phyloP scores from a whole-genome alignment of 2,888 invertebrate species.

The Nebria salina region DNA sequence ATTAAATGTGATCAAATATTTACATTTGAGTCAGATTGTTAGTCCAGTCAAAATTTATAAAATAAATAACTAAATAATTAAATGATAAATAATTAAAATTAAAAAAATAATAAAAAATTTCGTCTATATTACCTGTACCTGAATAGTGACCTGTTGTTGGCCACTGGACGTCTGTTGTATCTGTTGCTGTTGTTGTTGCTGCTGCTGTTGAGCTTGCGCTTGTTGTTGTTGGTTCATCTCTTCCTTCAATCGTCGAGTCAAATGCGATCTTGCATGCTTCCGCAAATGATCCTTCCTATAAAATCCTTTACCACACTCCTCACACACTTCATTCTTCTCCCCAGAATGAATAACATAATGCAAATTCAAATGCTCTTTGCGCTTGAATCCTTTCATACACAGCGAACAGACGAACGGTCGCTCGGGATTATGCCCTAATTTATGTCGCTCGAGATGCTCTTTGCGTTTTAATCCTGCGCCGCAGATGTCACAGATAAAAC shows the following conservation, averaged over 20 bases:
- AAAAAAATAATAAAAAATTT: slow-evolving; percentile 29
- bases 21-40: not conserved
- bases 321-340: slow-evolving; percentile 82
- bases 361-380: slow-evolving; percentile 83
- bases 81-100: slow-evolving; percentile 4
- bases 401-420: slow-evolving; percentile 81
- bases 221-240: slow-evolving; percentile 66
- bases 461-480: slow-evolving; percentile 81
- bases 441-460: slow-evolving; percentile 81
- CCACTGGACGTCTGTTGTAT: slow-evolving; percentile 46
- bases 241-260: slow-evolving; percentile 79
- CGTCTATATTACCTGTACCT: slow-evolving; percentile 45
- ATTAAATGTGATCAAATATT: slow-evolving; percentile 10
- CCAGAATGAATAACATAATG: slow-evolving; percentile 88
- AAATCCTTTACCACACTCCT: slow-evolving; percentile 80
- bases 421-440: slow-evolving; percentile 83
- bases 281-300: slow-evolving; percentile 83
- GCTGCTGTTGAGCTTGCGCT: slow-evolving; percentile 53
- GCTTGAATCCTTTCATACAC: slow-evolving; percentile 82
- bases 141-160: slow-evolving; percentile 48
- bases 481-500: slow-evolving; percentile 81
- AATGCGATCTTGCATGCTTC: slow-evolving; percentile 82
- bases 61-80: not conserved
- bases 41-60: not conserved
- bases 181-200: slow-evolving; percentile 54